Percentiles rank a stretch among this genome's conserved stretches.
These are phyloP conservation scores for Crocidura indochinensis DNA, from an alignment of 2,797 vertebrate genomes.

Conservation along the genomic window DNA sequence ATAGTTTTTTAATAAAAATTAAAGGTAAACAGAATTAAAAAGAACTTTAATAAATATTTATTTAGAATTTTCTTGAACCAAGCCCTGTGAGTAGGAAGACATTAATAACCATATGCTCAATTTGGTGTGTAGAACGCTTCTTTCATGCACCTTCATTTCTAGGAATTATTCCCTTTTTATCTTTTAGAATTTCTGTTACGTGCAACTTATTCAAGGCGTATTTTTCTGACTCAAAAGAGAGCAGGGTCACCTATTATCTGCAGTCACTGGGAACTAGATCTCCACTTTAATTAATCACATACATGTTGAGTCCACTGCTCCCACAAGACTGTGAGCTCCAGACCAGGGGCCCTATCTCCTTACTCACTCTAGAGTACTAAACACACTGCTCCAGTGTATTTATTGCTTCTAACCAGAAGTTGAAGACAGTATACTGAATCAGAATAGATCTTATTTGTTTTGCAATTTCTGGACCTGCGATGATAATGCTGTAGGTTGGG, in stretches of 20 bases:
- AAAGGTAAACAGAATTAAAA: constrained; percentile 13
- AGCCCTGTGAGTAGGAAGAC: background rate
- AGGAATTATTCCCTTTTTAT: constrained; percentile 2
- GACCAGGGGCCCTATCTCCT: background rate
- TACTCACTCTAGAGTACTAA: background rate
- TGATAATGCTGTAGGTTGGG: background rate
- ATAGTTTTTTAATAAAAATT: background rate
- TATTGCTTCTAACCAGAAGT: background rate
- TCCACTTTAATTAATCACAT: background rate
- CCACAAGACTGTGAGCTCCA: background rate
- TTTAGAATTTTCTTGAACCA: constrained; percentile 11
- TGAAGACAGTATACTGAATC: background rate
- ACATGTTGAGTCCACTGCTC: background rate
- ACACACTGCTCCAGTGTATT: background rate
- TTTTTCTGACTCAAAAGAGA: constrained; percentile 12
- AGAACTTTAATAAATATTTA: constrained; percentile 58
- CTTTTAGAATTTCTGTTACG: background rate
- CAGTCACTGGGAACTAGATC: background rate
- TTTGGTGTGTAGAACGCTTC: background rate
- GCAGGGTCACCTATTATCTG: background rate
- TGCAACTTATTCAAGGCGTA: background rate
- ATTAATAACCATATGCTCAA: constrained; percentile 6
- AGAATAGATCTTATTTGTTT: background rate
- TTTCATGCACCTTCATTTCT: background rate
- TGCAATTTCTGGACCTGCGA: background rate